Evolutionary conservation across 2,888 invertebrate species (phyloP), one percentile per base, ranked within the genome.

Genomic region (Caenorhabditis imperialis): DNA sequence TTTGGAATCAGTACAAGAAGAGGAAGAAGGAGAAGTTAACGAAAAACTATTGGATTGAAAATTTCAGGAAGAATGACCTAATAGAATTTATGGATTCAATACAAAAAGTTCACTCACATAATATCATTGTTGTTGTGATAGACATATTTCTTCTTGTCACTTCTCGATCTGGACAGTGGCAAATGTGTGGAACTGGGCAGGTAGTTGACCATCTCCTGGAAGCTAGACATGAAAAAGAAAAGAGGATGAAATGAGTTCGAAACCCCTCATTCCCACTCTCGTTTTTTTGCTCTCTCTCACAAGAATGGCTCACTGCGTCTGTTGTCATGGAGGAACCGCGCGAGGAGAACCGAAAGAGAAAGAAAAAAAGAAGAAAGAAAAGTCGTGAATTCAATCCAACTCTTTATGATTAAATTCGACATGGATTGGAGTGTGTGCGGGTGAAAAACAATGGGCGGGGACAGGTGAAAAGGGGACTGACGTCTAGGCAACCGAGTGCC

Each of bases 71-170:
- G n/a, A n/a, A n/a, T n/a, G n/a, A 45, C 45, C 27, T 45, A 25
- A 45, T 45, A 6, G 6, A 8, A 33, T 33, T 33, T 33, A 10
- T 8, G 25, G 5, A 23, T 33, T 33, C 7, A 6, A 33, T 10
- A 8, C 33, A 33, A 33, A 33, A 33, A 33, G 33, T 33, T 8
- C 33, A 33, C 10, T 33, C 33, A 8, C 33, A 33, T 33, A 33
- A n/a, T 65, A 8, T 65, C 48, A 48, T 65, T 65, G 47, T 65
- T 65, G 30, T 63, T 63, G 38, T 63, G 27, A 18, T 55, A 47
- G 50, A 18, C 38, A 1, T 22, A 14, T 42, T 50, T 55, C 44
- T 60, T 60, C 33, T 65, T 65, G 35, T 65, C 65, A 38, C 65
- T 65, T 65, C 65, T 37, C 1, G 55, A 57, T 23, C 65, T 55